A percentile compares a stretch with the other conserved stretches of the same genome.
Conservation (phyloP, 2,888 invertebrate genomes). For the Caenorhabditis sp. region DNA sequence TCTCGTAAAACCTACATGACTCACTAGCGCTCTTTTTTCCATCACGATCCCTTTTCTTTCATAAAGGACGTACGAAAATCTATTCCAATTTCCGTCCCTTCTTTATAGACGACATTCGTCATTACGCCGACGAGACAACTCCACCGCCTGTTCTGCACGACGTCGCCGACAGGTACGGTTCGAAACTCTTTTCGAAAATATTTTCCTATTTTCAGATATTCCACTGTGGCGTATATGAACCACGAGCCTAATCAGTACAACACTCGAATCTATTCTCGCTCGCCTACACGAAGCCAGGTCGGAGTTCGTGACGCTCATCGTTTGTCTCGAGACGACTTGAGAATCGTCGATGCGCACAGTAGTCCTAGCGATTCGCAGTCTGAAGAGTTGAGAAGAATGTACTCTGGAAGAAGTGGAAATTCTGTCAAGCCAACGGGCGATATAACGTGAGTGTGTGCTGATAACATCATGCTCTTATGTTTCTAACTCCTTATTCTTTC, state of each 20-base stretch:
- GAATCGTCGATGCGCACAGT: slow-evolving; percentile 59
- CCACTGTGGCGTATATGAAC: slow-evolving; percentile 66
- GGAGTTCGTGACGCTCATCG: slow-evolving; percentile 65
- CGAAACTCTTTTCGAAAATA: not conserved
- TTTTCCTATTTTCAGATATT: slow-evolving; percentile 39
- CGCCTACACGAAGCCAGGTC: slow-evolving; percentile 48
- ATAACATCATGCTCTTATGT: slow-evolving; percentile 3
- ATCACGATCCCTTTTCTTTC: not conserved
- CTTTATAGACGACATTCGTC: slow-evolving; percentile 64
- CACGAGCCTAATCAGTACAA: slow-evolving; percentile 35
- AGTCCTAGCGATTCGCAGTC: slow-evolving; percentile 61
- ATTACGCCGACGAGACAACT: slow-evolving; percentile 68
- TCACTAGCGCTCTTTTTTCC: slow-evolving; percentile 9
- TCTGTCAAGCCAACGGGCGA: slow-evolving; percentile 59
- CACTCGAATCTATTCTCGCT: slow-evolving; percentile 35
- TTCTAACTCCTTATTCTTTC: slow-evolving; percentile 15
- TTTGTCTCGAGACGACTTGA: slow-evolving; percentile 61
- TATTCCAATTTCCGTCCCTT: slow-evolving; percentile 31
- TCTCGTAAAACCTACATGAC: slow-evolving; percentile 6
- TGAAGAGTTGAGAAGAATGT: slow-evolving; percentile 63
- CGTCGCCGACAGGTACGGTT: slow-evolving; percentile 52
- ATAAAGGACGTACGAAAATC: slow-evolving; percentile 21
- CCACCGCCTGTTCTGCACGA: slow-evolving; percentile 64
- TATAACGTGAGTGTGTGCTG: slow-evolving; percentile 52
- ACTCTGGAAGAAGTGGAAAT: slow-evolving; percentile 60